Conservation (phyloP, 92 coral and sea anemone species). For the Bergia sp. region DNA sequence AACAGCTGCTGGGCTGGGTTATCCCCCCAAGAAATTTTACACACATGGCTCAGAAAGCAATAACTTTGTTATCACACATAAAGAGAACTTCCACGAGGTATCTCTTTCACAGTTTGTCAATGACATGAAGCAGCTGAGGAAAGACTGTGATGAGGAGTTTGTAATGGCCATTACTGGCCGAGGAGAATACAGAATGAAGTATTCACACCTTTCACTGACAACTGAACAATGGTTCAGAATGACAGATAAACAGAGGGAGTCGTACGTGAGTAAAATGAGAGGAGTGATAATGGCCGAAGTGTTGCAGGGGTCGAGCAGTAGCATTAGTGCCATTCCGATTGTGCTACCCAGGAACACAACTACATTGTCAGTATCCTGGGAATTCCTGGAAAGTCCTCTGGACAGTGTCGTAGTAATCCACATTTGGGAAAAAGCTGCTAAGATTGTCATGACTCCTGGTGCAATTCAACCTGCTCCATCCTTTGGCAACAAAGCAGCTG, state of each 20-base stretch:
- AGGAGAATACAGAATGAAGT: conserved; percentile 59
- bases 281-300: conserved; percentile 59
- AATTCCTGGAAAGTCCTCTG: conserved; percentile 49
- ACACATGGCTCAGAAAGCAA: conserved; percentile 48
- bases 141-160: conserved; percentile 56
- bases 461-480: conserved; percentile 63
- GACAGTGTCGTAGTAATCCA: conserved; percentile 52
- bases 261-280: conserved; percentile 52
- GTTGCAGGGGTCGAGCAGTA: not conserved
- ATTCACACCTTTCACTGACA: conserved; percentile 46
- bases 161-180: conserved; percentile 61
- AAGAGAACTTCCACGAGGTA: conserved; percentile 56
- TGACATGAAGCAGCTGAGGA: conserved; percentile 61
- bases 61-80: conserved; percentile 58
- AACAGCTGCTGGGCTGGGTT: conserved; percentile 62
- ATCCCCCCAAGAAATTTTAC: conserved; percentile 53
- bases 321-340: not conserved
- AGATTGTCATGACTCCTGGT: conserved; percentile 39
- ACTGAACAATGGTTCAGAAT: conserved; percentile 60
- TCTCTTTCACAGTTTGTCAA: conserved; percentile 57
- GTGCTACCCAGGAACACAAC: not conserved
- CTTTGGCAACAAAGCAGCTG: not conserved
- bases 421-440: conserved; percentile 60
- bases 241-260: conserved; percentile 59
- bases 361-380: conserved; percentile 58